phyloP scores from a whole-genome alignment of 2,113 vertebrate genomes.

The Uropsilus gracilis region DNA sequence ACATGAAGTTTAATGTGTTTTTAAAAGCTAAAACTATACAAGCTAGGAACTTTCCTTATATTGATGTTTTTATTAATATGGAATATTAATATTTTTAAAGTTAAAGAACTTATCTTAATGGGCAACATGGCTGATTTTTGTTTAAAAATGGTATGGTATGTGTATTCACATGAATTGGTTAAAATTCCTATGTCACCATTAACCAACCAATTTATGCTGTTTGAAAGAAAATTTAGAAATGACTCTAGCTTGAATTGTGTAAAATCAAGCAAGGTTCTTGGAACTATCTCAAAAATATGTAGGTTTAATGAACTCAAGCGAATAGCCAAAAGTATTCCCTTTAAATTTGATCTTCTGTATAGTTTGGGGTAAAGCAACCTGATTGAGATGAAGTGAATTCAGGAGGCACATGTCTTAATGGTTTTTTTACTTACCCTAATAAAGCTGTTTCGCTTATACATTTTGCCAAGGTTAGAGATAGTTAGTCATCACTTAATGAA shows the following conservation, averaged over 20 bases:
- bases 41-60: background rate
- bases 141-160: background rate
- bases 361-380: background rate
- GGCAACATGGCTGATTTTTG: background rate
- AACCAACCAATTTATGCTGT: background rate
- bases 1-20: background rate
- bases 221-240: conserved; percentile 39
- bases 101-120: background rate
- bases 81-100: background rate
- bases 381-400: background rate
- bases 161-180: background rate
- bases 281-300: background rate
- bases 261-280: background rate
- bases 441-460: background rate
- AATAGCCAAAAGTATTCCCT: background rate
- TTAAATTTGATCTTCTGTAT: conserved; percentile 38
- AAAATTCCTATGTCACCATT: background rate
- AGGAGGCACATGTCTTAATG: background rate
- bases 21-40: conserved; percentile 34
- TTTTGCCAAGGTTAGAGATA: background rate
- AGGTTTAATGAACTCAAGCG: background rate
- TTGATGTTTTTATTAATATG: too few species aligned
- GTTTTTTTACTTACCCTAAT: background rate
- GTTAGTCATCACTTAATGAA: background rate
- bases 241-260: background rate